Conservation (phyloP, 2,797 vertebrate genomes). For the Enteromius unitaeniatus region DNA sequence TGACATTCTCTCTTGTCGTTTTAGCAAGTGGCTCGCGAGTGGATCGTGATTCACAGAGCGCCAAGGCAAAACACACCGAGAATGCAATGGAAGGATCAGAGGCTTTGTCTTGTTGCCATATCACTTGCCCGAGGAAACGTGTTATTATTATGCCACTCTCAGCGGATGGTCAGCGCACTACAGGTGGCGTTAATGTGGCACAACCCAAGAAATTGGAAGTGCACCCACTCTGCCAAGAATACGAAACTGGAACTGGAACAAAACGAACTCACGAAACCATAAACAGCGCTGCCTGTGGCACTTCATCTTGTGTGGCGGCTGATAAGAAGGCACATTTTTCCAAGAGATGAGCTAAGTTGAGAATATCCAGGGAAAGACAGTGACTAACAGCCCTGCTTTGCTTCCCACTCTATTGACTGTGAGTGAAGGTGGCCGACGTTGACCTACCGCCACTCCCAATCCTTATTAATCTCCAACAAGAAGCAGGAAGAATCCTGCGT, state of each 20-base stretch:
- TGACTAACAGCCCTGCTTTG: slow-evolving; percentile 44
- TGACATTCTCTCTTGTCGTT: slow-evolving; percentile 32
- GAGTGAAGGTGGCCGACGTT: slow-evolving; percentile 25
- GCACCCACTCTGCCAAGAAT: slow-evolving; percentile 1
- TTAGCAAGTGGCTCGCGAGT: slow-evolving; percentile 26
- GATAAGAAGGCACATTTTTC: slow-evolving; percentile 48
- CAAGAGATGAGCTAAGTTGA: slow-evolving; percentile 45
- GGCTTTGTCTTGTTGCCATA: slow-evolving; percentile 38
- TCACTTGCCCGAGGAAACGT: slow-evolving; percentile 17
- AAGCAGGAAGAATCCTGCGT: slow-evolving; percentile 26
- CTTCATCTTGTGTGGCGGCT: slow-evolving; percentile 44
- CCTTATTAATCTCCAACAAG: slow-evolving; percentile 54
- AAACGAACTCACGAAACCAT: slow-evolving; percentile 21
- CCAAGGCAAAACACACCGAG: slow-evolving; percentile 3
- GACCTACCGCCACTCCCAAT: slow-evolving; percentile 46
- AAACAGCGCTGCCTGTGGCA: slow-evolving; percentile 44
- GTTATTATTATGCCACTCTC: slow-evolving; percentile 15
- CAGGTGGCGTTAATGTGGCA: slow-evolving; percentile 36
- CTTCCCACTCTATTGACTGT: slow-evolving; percentile 26
- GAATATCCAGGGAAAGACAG: slow-evolving; percentile 33
- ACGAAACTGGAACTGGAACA: slow-evolving; percentile 24
- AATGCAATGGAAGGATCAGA: slow-evolving; percentile 33
- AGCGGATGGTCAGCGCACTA: not conserved
- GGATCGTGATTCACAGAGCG: slow-evolving; percentile 28
- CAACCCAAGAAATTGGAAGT: slow-evolving; percentile 16